A percentile compares a stretch with the other conserved stretches of the same genome.
phyloP scores from a whole-genome alignment of 2,888 invertebrate genomes.

The Steinernema carpocapsae region DNA sequence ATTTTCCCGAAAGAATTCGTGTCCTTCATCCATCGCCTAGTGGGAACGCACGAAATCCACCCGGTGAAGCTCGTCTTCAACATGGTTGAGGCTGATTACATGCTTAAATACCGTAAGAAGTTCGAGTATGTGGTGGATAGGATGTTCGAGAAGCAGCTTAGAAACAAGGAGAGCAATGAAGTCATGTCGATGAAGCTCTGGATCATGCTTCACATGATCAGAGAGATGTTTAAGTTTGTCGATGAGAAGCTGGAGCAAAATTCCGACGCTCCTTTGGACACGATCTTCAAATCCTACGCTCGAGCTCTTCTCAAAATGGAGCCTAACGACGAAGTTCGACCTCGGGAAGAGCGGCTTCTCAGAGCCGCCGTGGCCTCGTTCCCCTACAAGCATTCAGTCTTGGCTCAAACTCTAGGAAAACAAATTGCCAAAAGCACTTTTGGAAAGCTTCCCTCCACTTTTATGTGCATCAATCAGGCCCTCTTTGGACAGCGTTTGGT shows the following conservation, averaged over 20 bases:
- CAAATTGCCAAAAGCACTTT: slow-evolving; percentile 49
- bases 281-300: not conserved
- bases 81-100: slow-evolving; percentile 78
- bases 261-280: slow-evolving; percentile 13
- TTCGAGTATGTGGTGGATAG: slow-evolving; percentile 80
- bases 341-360: slow-evolving; percentile 76
- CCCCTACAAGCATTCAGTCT: slow-evolving; percentile 85
- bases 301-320: slow-evolving; percentile 38
- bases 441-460: slow-evolving; percentile 59
- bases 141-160: slow-evolving; percentile 86
- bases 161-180: slow-evolving; percentile 75
- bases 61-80: slow-evolving; percentile 67
- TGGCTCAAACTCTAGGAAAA: slow-evolving; percentile 79
- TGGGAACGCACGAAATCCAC: slow-evolving; percentile 62
- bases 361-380: slow-evolving; percentile 87
- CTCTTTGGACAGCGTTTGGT: slow-evolving; percentile 65
- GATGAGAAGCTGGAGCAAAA: slow-evolving; percentile 44
- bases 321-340: slow-evolving; percentile 64
- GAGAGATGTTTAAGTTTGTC: slow-evolving; percentile 60
- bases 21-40: slow-evolving; percentile 61
- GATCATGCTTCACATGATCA: slow-evolving; percentile 61
- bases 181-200: slow-evolving; percentile 68
- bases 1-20: slow-evolving; percentile 56
- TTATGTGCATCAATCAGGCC: slow-evolving; percentile 59
- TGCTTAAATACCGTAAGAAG: slow-evolving; percentile 80